Percentiles rank a stretch among this genome's conserved stretches.
Evolutionary conservation across 2,888 invertebrate species (phyloP).

Genomic region (Heliconius ethilla): DNA sequence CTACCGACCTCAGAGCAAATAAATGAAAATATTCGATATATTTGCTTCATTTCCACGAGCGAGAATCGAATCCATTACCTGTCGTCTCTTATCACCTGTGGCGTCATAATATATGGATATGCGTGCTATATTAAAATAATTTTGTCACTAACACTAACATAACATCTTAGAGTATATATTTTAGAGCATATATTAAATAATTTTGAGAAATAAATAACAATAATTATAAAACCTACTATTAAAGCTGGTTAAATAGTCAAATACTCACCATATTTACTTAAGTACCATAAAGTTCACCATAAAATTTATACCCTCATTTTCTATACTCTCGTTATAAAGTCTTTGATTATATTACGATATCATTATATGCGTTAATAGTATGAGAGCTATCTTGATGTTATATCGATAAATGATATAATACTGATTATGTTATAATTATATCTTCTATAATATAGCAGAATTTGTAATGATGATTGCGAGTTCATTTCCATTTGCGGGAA

Average conservation of each 20-base stretch:
- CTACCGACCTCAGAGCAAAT: no score
- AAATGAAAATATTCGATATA: no score
- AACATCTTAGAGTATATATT: no score
- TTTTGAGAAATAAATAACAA: not conserved
- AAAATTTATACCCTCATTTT: constrained; percentile 28
- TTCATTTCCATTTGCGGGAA: not conserved
- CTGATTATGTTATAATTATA: not conserved
- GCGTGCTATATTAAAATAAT: no score
- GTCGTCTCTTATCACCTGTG: no score
- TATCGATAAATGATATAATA: constrained; percentile 9
- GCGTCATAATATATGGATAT: no score
- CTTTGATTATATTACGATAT: constrained; percentile 24
- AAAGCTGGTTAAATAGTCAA: constrained; percentile 9
- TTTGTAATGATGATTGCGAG: not conserved
- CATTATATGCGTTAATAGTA: constrained; percentile 22
- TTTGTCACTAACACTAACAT: no score
- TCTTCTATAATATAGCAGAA: not conserved
- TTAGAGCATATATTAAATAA: not conserved
- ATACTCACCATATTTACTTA: constrained; percentile 21
- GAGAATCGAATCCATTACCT: no score
- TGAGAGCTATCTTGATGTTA: constrained; percentile 2
- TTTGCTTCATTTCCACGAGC: no score
- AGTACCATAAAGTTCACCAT: constrained; percentile 25
- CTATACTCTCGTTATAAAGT: constrained; percentile 11
- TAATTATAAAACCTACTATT: constrained; percentile 1